Evolutionary conservation across 2,113 vertebrate species (phyloP).

Genomic region (Microtus pennsylvanicus): DNA sequence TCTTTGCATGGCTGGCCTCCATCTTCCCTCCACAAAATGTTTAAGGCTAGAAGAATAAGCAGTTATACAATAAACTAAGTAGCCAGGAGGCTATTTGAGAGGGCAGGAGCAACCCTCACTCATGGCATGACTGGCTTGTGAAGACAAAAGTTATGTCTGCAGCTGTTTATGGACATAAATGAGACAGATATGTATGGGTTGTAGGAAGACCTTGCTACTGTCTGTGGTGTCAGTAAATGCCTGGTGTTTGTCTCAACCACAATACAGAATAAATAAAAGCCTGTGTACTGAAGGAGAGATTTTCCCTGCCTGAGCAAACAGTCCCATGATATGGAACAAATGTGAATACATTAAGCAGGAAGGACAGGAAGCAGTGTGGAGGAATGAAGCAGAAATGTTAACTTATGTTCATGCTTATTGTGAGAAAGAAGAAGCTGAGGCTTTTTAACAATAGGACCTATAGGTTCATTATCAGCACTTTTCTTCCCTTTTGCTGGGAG

Average conservation of each 20-base stretch:
- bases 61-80: too few species aligned
- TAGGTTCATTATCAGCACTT: too few species aligned
- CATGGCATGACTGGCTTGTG: background rate
- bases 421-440: too few species aligned
- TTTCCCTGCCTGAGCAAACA: background rate
- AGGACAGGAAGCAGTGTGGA: too few species aligned
- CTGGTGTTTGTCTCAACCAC: background rate
- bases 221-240: background rate
- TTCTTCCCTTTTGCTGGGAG: too few species aligned
- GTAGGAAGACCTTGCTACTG: background rate
- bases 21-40: background rate
- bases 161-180: background rate
- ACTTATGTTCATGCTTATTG: too few species aligned
- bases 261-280: background rate
- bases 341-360: background rate
- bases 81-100: background rate
- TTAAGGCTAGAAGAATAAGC: background rate
- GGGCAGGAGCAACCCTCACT: background rate
- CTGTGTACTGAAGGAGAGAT: background rate
- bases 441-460: too few species aligned
- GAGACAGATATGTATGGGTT: background rate
- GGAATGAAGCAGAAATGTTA: too few species aligned
- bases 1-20: background rate
- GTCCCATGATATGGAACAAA: background rate
- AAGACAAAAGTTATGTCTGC: background rate